phyloP scores from a whole-genome alignment of 2,888 invertebrate genomes.

The Tipula vernalis region DNA sequence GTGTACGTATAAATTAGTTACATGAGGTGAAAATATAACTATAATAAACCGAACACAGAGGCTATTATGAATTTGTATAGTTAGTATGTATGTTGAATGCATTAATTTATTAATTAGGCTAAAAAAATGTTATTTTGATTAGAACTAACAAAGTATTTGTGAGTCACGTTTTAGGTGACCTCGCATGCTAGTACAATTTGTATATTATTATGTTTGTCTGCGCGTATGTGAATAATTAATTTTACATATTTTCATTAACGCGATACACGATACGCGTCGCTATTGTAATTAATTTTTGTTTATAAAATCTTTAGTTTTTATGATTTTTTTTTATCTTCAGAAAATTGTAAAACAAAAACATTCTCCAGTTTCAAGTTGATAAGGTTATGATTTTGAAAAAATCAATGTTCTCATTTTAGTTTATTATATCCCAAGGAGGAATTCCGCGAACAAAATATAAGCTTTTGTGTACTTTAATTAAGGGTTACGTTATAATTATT shows the following conservation, averaged over 20 bases:
- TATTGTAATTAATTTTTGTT: neutral
- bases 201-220: neutral
- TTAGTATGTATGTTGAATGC: neutral
- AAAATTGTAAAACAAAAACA: too few relatives aligned
- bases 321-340: too few relatives aligned
- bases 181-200: neutral
- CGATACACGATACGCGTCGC: neutral
- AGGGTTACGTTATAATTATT: too few relatives aligned
- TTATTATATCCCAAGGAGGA: too few relatives aligned
- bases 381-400: too few relatives aligned
- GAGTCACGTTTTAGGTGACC: neutral
- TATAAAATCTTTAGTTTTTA: neutral
- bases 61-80: neutral
- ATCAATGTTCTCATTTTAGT: too few relatives aligned
- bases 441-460: too few relatives aligned
- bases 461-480: too few relatives aligned
- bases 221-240: neutral
- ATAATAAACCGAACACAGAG: neutral
- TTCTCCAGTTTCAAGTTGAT: too few relatives aligned
- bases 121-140: neutral
- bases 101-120: neutral
- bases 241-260: neutral
- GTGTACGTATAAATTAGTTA: neutral
- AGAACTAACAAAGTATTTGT: neutral
- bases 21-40: neutral